Conservation (phyloP, 2,113 vertebrate species). For the Salvelinus fontinalis region DNA sequence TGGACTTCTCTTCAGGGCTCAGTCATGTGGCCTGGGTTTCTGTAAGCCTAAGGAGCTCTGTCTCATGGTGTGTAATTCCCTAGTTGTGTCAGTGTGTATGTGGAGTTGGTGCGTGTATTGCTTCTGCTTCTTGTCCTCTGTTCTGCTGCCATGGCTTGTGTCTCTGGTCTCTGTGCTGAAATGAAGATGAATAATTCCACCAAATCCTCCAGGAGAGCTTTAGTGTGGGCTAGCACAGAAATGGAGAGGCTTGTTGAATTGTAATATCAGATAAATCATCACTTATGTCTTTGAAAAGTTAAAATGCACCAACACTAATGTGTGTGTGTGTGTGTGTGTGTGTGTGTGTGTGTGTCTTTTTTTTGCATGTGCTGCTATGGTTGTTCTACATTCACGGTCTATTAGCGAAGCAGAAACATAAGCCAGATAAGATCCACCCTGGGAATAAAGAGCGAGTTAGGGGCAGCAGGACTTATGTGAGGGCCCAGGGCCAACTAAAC, state of each 20-base stretch:
- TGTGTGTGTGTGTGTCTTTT: slow-evolving; percentile 11
- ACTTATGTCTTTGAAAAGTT: slow-evolving; percentile 27
- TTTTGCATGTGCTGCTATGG: background rate
- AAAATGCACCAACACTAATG: slow-evolving; percentile 24
- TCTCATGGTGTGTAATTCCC: slow-evolving; percentile 34
- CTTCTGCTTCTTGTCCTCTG: slow-evolving; percentile 25
- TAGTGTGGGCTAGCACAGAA: slow-evolving; percentile 28
- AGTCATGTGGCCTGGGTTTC: background rate
- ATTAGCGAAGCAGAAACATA: slow-evolving; percentile 12
- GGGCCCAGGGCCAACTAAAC: background rate
- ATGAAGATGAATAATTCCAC: slow-evolving; percentile 20
- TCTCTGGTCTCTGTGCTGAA: slow-evolving; percentile 18
- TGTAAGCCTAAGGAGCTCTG: background rate
- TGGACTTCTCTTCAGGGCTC: background rate
- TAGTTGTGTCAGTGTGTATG: slow-evolving; percentile 27
- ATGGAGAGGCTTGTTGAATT: slow-evolving; percentile 51
- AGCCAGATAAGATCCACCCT: background rate
- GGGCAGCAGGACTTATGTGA: too few species aligned
- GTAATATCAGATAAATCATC: slow-evolving; percentile 37
- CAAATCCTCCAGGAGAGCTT: slow-evolving; percentile 28
- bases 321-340: background rate
- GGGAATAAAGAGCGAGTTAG: background rate
- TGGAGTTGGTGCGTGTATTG: slow-evolving; percentile 11
- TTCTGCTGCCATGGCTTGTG: background rate
- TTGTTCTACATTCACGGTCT: background rate